Evolutionary conservation across 2,888 invertebrate genomes (phyloP), one percentile per base, ranked within the genome.

Genomic region (Cecidostiba fungosa): DNA sequence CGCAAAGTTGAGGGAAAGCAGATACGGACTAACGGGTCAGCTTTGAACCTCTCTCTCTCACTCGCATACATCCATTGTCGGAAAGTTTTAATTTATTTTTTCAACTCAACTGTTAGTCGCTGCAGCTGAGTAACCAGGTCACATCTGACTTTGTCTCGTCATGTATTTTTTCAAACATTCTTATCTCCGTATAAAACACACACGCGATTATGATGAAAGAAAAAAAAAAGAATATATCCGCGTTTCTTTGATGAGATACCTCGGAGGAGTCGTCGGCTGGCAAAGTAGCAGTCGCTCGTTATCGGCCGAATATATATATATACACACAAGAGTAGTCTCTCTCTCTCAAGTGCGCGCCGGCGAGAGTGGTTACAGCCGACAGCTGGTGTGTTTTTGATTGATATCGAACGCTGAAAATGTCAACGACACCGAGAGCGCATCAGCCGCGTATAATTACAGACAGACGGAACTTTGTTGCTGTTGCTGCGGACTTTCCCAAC

Each of bases 21-120:
- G 76, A 76, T 76, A 76, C 76, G 54, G 54, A 29, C 54, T 32
- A 76, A 54, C 50, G 50, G 76, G 76, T 76, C 76, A 76, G 76
- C 54, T 72, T 70, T 70, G 36, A 70, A 70, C 39, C 6, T 36
- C 36, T 5, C 36, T 36, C 36, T 6, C 36, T 3, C 23, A 23
- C 54, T 1, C 54, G 19, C 14, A n/a, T 36, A 36, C 39, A 72
- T n/a, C 23, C 72, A 43, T 72, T 72, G 72, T 72, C 23, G 14
- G 26, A 39, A 43, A 72, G 72, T 72, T 72, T 72, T 10, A 72
- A 39, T 72, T 72, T 72, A 70, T 39, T 72, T 72, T 43, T 26
- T n/a, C 36, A 43, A 72, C 72, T 72, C n/a, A 1, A 26, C n/a
- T 19, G 70, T 10, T 39, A 32, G 6, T 16, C 19, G 50, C 16